These are phyloP conservation scores for Rhinolophus sinicus DNA, from an alignment of 2,113 vertebrate genomes.

Conservation along the genomic window DNA sequence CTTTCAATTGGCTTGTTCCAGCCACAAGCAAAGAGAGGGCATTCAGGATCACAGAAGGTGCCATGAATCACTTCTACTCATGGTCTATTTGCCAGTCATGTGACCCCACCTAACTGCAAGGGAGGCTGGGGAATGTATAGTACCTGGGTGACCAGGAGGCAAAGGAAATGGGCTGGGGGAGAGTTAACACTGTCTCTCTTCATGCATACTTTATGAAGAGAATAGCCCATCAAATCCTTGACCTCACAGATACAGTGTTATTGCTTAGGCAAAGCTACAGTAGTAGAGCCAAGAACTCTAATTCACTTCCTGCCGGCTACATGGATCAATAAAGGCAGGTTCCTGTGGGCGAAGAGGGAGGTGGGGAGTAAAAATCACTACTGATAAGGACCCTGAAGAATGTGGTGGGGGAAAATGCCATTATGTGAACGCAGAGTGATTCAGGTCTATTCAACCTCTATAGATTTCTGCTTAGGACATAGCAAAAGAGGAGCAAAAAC, in stretches of 20 bases:
- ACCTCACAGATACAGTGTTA: neutral
- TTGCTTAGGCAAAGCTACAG: neutral
- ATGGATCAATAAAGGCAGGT: neutral
- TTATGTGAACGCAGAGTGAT: neutral
- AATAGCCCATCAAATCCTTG: neutral
- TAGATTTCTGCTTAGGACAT: neutral
- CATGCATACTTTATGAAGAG: neutral
- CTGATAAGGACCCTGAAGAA: neutral
- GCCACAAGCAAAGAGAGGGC: neutral
- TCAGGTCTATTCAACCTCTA: neutral
- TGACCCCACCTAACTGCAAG: neutral
- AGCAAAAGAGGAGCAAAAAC: slow-evolving; percentile 8
- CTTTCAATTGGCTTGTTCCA: neutral
- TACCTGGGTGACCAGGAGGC: neutral
- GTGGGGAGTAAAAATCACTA: neutral
- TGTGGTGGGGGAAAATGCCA: neutral
- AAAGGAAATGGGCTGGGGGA: neutral
- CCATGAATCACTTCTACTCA: neutral
- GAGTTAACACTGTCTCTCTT: neutral
- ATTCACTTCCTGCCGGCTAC: neutral
- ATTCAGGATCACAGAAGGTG: neutral
- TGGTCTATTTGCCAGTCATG: neutral
- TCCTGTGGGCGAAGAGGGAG: neutral
- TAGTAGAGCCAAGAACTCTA: neutral
- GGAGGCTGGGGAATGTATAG: neutral